phyloP scores from a whole-genome alignment of 2,888 invertebrate species.

The Digitonthophagus gazella region DNA sequence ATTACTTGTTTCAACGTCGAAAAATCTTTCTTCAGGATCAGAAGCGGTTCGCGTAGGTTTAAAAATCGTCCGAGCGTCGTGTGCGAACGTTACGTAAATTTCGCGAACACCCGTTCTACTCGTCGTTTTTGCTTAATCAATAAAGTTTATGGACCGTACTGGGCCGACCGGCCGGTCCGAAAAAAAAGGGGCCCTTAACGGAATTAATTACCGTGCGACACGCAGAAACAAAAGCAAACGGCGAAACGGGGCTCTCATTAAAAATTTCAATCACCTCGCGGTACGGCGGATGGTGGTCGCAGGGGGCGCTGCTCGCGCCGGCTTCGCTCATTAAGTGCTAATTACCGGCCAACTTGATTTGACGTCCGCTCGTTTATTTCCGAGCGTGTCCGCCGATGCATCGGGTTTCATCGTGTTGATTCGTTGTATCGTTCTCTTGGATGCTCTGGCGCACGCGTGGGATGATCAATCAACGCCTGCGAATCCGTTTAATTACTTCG shows the following conservation, averaged over 20 bases:
- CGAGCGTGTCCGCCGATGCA: background rate
- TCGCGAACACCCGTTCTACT: background rate
- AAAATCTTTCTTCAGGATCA: background rate
- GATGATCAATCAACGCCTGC: conserved; percentile 31
- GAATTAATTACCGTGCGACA: conserved; percentile 15
- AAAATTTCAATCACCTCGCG: conserved; percentile 21
- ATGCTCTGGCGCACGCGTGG: conserved; percentile 30
- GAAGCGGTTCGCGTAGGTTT: background rate
- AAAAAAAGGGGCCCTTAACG: conserved; percentile 14
- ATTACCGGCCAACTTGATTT: conserved; percentile 37
- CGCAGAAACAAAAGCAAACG: conserved; percentile 17
- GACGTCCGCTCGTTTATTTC: conserved; percentile 35
- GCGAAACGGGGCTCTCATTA: conserved; percentile 9
- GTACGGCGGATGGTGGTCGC: background rate
- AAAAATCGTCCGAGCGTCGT: background rate
- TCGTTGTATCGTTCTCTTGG: background rate
- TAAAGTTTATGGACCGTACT: background rate
- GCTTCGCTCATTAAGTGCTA: conserved; percentile 35
- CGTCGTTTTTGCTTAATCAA: background rate
- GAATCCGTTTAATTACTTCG: conserved; percentile 27
- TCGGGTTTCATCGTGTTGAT: background rate
- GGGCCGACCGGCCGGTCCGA: background rate
- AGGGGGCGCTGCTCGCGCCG: background rate
- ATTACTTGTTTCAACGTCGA: background rate
- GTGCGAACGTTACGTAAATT: background rate